These are phyloP conservation scores for Pseudococcus viburni DNA, from an alignment of 2,888 invertebrate species.

Conservation along the genomic window DNA sequence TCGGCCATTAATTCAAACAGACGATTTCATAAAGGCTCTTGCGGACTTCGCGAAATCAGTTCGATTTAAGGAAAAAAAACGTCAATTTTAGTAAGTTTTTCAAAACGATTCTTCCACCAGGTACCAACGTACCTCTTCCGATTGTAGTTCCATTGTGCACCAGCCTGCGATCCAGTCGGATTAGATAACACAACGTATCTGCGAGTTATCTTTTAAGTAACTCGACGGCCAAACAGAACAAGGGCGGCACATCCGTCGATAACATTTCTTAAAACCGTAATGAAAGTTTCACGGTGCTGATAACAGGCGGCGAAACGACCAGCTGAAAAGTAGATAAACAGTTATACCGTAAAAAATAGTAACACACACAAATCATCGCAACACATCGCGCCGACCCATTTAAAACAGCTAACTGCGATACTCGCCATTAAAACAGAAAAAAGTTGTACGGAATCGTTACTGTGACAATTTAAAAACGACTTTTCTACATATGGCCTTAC, in stretches of 20 bases:
- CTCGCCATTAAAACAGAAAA: not conserved
- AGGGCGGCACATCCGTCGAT: conserved; percentile 94
- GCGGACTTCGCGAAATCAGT: conserved; percentile 90
- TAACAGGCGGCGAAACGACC: conserved; percentile 94
- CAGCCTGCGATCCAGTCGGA: conserved; percentile 81
- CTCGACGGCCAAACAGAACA: conserved; percentile 93
- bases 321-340: conserved; percentile 75
- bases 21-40: conserved; percentile 98
- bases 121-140: conserved; percentile 56
- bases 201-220: conserved; percentile 95
- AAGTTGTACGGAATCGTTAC: not conserved
- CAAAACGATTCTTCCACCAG: not conserved
- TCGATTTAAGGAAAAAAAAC: conserved; percentile 76
- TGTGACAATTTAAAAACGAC: conserved; percentile 53
- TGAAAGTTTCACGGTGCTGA: conserved; percentile 96
- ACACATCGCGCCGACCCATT: not conserved
- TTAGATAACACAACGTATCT: conserved; percentile 92
- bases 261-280: conserved; percentile 96
- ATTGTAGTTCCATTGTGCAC: conserved; percentile 52
- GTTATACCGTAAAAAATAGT: not conserved
- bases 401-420: not conserved
- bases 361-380: conserved; percentile 1
- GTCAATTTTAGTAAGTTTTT: not conserved
- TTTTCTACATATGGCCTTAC: conserved; percentile 73
- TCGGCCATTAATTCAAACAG: conserved; percentile 96